Evolutionary conservation across 2,888 invertebrate genomes (phyloP).

Genomic region (Lasioglossum marginatum): DNA sequence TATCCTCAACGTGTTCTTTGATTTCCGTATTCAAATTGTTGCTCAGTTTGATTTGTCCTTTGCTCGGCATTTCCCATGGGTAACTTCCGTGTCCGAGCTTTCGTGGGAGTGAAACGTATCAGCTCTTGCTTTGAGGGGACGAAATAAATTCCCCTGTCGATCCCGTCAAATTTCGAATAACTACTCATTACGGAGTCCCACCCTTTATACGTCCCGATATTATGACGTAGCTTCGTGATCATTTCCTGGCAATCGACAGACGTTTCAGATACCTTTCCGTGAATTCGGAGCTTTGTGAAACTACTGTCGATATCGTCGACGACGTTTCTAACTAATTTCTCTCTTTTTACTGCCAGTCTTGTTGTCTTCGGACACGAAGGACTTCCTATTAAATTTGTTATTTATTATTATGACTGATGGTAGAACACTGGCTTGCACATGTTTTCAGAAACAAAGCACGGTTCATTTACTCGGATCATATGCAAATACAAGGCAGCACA

Average conservation of each 20-base stretch:
- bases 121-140: not conserved
- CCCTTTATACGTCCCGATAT: not conserved
- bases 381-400: not conserved
- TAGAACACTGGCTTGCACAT: not conserved
- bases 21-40: not conserved
- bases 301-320: not conserved
- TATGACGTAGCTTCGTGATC: not conserved
- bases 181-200: constrained; percentile 13
- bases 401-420: not conserved
- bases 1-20: not conserved
- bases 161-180: constrained; percentile 24
- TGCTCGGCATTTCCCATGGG: not conserved
- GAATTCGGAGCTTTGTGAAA: not conserved
- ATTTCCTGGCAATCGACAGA: not conserved
- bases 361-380: not conserved
- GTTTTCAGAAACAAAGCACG: not conserved
- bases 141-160: constrained; percentile 18
- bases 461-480: not conserved
- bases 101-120: not conserved
- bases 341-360: not conserved
- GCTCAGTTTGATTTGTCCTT: not conserved
- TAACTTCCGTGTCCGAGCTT: not conserved
- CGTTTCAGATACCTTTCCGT: not conserved
- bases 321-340: not conserved
- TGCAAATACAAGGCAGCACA: not conserved